A percentile compares a stretch with the other conserved stretches of the same genome.
Evolutionary conservation across 2,797 vertebrate genomes (phyloP).

Genomic region (Cephalopachus bancanus): DNA sequence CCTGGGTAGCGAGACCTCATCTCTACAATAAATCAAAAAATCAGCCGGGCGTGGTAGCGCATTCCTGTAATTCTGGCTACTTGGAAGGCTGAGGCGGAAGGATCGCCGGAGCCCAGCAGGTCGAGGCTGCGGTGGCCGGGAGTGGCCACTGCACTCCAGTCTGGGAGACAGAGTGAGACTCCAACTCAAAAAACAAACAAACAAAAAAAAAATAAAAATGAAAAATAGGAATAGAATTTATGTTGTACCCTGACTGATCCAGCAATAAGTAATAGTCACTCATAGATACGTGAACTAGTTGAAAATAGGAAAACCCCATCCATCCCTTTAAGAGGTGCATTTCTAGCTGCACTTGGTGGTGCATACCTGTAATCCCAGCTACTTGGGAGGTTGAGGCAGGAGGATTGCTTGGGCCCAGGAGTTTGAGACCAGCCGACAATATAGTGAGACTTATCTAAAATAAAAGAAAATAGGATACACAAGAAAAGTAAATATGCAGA

Average conservation of each 20-base stretch:
- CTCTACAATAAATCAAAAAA: no score
- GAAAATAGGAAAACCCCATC: slow-evolving; percentile 25
- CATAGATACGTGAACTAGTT: not conserved
- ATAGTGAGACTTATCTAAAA: not conserved
- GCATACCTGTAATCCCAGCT: not conserved
- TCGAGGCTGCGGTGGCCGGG: no score
- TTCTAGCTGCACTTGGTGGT: not conserved
- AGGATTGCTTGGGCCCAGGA: not conserved
- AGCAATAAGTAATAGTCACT: not conserved
- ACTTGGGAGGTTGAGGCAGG: not conserved
- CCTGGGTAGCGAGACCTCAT: no score
- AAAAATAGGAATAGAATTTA: slow-evolving; percentile 47
- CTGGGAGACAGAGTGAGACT: no score
- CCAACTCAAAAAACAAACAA: no score
- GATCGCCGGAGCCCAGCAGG: no score
- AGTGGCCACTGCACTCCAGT: no score
- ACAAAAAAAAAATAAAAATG: not conserved
- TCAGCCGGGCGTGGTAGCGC: no score
- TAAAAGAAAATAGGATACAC: not conserved
- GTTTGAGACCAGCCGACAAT: not conserved
- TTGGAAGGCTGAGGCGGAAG: no score
- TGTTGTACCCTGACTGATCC: not conserved
- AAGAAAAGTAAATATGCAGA: no score
- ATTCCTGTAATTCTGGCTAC: no score
- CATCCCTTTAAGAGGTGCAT: slow-evolving; percentile 29